These are phyloP conservation scores for Venusia cambrica DNA, from an alignment of 2,888 invertebrate genomes.

Conservation along the genomic window DNA sequence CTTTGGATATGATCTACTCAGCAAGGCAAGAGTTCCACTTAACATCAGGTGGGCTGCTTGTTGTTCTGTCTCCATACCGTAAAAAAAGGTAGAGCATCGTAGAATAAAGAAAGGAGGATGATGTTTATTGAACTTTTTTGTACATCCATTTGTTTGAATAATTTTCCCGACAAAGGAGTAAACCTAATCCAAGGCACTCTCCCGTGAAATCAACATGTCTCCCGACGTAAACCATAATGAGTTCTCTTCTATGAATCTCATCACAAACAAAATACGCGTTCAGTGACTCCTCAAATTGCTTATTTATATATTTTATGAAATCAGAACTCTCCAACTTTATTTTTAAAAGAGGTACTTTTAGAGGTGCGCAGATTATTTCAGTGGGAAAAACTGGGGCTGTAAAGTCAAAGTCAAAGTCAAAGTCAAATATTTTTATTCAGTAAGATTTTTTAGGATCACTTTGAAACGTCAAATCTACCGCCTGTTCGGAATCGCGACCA, in stretches of 20 bases:
- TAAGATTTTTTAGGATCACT: no score
- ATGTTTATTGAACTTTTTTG: not conserved
- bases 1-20: no score
- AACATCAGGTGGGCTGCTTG: no score
- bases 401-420: no score
- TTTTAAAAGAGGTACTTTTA: no score
- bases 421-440: no score
- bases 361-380: conserved; percentile 3
- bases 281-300: conserved; percentile 20
- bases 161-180: not conserved
- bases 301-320: conserved; percentile 22
- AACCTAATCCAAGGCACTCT: not conserved
- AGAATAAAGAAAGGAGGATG: no score
- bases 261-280: conserved; percentile 9
- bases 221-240: conserved; percentile 9
- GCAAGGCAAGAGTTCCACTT: no score
- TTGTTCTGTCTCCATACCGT: no score
- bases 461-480: no score
- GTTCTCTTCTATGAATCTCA: conserved; percentile 5
- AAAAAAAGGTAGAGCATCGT: no score
- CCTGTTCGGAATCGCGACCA: no score
- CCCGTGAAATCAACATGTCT: conserved; percentile 2
- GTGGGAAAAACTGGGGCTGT: not conserved
- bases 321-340: conserved; percentile 22
- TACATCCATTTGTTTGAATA: not conserved